These are phyloP conservation scores for Phasia obesa DNA, from an alignment of 2,888 invertebrate genomes.

Conservation along the genomic window DNA sequence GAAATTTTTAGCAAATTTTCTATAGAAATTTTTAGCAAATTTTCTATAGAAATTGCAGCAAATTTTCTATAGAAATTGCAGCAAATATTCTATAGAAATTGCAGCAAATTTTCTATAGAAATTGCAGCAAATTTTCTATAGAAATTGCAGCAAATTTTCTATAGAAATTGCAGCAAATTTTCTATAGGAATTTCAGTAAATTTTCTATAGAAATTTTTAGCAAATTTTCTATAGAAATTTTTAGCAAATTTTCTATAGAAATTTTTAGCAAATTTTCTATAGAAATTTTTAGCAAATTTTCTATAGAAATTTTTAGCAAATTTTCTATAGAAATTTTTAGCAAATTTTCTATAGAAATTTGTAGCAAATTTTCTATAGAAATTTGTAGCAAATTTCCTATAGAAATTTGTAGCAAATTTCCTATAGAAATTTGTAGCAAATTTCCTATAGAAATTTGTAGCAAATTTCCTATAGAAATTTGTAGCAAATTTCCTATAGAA, in stretches of 20 bases:
- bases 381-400: too few species aligned
- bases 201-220: too few species aligned
- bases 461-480: neutral
- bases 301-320: too few species aligned
- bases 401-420: too few species aligned
- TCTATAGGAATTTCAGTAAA: neutral
- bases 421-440: neutral
- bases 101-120: neutral
- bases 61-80: neutral
- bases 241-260: neutral
- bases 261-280: neutral
- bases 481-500: neutral
- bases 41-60: neutral
- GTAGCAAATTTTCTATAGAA: too few species aligned
- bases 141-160: too few species aligned
- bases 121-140: too few species aligned
- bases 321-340: too few species aligned
- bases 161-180: neutral
- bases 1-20: too few species aligned
- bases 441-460: neutral
- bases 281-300: too few species aligned
- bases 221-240: neutral
- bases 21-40: too few species aligned
- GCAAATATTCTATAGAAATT: neutral
- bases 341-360: too few species aligned